phyloP scores from a whole-genome alignment of 2,888 invertebrate genomes.

The Trichopoda pennipes region DNA sequence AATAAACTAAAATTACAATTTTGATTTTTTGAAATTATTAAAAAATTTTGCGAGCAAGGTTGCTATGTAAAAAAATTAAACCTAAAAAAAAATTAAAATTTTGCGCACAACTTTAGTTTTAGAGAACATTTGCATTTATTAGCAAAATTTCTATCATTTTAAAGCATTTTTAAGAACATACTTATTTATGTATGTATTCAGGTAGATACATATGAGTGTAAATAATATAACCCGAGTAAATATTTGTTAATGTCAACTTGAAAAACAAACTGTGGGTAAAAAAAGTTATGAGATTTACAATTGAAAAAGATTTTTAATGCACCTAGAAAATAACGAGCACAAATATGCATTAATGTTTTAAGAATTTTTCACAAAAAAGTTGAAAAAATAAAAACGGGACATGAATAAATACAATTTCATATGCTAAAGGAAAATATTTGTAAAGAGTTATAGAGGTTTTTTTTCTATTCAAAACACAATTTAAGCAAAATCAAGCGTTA shows the following conservation, averaged over 20 bases:
- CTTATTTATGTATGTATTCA: neutral
- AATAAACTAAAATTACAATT: no score
- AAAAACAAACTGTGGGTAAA: slow-evolving; percentile 23
- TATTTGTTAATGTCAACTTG: slow-evolving; percentile 49
- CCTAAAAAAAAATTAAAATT: no score
- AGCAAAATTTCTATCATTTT: no score
- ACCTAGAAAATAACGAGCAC: slow-evolving; percentile 30
- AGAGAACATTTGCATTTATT: no score
- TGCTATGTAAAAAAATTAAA: no score
- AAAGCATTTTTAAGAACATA: no score
- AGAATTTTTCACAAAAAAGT: slow-evolving; percentile 2
- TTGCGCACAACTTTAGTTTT: no score
- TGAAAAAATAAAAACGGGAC: neutral
- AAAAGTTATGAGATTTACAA: slow-evolving; percentile 17
- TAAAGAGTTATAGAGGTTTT: slow-evolving; percentile 5
- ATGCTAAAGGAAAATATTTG: slow-evolving; percentile 8
- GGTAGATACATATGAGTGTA: neutral
- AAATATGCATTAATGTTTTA: slow-evolving; percentile 5
- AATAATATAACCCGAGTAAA: slow-evolving; percentile 35
- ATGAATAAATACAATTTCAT: slow-evolving; percentile 22
- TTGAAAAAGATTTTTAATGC: slow-evolving; percentile 47
- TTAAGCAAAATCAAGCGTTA: slow-evolving; percentile 25
- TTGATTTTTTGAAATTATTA: no score
- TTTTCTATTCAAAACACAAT: slow-evolving; percentile 41
- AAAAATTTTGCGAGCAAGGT: no score